Evolutionary conservation across 2,797 vertebrate genomes (phyloP).

Genomic region (Danionella dracula): DNA sequence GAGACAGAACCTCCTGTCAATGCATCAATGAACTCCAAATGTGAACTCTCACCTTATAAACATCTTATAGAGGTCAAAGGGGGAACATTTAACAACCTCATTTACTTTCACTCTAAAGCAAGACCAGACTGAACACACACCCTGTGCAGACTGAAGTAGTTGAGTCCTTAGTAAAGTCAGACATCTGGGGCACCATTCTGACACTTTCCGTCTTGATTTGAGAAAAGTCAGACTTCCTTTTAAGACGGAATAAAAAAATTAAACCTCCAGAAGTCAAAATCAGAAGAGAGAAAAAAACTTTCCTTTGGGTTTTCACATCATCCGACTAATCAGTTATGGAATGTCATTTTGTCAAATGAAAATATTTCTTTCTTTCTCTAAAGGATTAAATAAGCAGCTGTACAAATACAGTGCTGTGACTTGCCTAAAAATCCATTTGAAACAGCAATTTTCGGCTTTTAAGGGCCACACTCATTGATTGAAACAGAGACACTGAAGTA

Average conservation of each 20-base stretch:
- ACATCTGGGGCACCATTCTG: constrained; percentile 50
- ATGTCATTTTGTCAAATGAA: not conserved
- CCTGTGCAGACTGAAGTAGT: too few relatives aligned
- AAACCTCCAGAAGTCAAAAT: not conserved
- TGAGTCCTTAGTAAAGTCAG: constrained; percentile 57
- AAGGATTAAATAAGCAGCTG: not conserved
- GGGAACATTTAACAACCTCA: constrained; percentile 55
- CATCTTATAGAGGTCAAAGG: constrained; percentile 53
- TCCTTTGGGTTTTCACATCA: not conserved
- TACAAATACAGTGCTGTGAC: too few relatives aligned
- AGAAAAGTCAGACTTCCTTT: constrained; percentile 12
- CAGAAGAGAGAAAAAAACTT: constrained; percentile 12
- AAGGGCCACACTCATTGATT: too few relatives aligned
- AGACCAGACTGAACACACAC: constrained; percentile 50
- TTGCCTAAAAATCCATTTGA: too few relatives aligned
- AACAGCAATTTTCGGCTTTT: too few relatives aligned
- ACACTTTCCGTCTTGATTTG: constrained; percentile 1
- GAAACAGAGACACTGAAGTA: too few relatives aligned
- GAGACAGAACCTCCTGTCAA: constrained; percentile 33
- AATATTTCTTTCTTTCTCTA: not conserved
- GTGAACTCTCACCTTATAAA: constrained; percentile 48
- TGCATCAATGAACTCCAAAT: constrained; percentile 34
- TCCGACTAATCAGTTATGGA: not conserved
- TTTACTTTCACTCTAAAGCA: constrained; percentile 48
- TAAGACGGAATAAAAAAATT: not conserved